phyloP scores from a whole-genome alignment of 2,888 invertebrate genomes.

The Pegoplata infirma region DNA sequence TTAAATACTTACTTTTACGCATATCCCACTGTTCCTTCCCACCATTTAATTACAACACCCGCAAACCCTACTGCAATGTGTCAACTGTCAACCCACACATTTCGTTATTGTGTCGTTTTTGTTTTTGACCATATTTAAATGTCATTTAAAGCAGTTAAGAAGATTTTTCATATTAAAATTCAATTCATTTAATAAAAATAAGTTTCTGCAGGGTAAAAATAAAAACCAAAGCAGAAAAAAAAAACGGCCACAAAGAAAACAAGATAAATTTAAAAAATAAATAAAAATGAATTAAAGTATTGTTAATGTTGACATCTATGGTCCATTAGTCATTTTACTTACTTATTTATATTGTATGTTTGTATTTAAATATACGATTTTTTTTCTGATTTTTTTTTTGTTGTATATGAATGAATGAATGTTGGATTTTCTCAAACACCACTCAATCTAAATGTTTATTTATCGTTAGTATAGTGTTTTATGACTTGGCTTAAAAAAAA shows the following conservation, averaged over 20 bases:
- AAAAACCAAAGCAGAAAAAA: too few relatives aligned
- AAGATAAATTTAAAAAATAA: not conserved
- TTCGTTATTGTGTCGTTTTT: not conserved
- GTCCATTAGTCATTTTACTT: slow-evolving; percentile 40
- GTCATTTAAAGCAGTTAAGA: slow-evolving; percentile 25
- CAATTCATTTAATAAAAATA: slow-evolving; percentile 2
- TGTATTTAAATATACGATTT: not conserved
- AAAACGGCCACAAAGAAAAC: not conserved
- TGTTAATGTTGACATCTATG: slow-evolving; percentile 22
- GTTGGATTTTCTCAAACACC: slow-evolving; percentile 27
- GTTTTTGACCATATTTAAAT: slow-evolving; percentile 11
- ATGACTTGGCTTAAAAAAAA: slow-evolving; percentile 21
- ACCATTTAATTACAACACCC: too few relatives aligned
- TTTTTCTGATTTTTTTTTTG: not conserved
- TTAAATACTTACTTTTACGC: too few relatives aligned
- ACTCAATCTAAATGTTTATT: slow-evolving; percentile 41
- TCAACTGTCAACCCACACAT: slow-evolving; percentile 16
- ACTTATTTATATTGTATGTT: not conserved
- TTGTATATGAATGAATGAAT: not conserved
- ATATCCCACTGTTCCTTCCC: too few relatives aligned
- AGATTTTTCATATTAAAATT: slow-evolving; percentile 30
- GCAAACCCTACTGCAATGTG: not conserved
- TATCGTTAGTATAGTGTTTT: slow-evolving; percentile 43
- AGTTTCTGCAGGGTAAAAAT: too few relatives aligned
- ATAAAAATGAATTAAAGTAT: not conserved